Conservation (phyloP, 2,888 invertebrate genomes). For the Calameuta pallipes region DNA sequence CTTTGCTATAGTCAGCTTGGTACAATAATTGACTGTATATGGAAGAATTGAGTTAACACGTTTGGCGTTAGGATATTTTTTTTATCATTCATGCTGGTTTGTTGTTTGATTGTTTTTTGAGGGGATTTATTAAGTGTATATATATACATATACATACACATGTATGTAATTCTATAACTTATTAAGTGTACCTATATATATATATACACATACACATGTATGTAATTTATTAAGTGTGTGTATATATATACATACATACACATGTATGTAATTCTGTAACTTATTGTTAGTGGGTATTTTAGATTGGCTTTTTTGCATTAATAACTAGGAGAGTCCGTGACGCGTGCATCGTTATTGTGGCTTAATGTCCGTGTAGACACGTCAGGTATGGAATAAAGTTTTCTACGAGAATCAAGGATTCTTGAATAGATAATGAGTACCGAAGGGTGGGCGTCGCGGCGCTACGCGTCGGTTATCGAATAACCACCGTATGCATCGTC, state of each 20-base stretch:
- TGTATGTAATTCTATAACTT: background rate
- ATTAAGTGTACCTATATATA: background rate
- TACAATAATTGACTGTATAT: background rate
- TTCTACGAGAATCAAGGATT: constrained; percentile 36
- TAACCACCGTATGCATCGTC: background rate
- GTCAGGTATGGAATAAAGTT: constrained; percentile 37
- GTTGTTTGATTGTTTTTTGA: background rate
- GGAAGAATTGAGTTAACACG: background rate
- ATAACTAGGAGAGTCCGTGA: background rate
- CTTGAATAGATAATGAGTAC: constrained; percentile 35
- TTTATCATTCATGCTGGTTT: background rate
- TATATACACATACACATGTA: background rate
- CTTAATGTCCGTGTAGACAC: constrained; percentile 26
- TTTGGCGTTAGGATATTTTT: background rate
- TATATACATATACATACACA: background rate
- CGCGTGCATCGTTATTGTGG: background rate
- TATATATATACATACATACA: background rate
- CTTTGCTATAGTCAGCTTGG: background rate
- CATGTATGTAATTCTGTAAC: background rate
- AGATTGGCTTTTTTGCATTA: background rate
- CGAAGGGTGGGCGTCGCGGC: constrained; percentile 14
- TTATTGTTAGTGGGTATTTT: background rate
- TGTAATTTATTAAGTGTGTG: too few species aligned
- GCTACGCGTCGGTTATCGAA: constrained; percentile 32
- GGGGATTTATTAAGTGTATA: too few species aligned